phyloP scores from a whole-genome alignment of 2,888 invertebrate genomes.

The Rambutsinella grinnellia region DNA sequence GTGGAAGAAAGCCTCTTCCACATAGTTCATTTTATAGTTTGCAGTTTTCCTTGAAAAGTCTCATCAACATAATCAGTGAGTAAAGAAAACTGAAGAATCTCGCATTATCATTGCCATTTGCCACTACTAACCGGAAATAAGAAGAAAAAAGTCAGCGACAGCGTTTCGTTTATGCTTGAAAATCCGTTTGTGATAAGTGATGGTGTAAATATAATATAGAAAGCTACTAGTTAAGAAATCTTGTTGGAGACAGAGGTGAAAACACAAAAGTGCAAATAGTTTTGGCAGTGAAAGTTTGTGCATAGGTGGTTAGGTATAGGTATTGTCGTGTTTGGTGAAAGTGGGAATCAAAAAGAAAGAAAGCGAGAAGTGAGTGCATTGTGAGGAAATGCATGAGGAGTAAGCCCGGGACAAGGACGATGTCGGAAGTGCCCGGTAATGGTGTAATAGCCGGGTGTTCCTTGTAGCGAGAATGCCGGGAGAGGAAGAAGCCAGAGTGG shows the following conservation, averaged over 20 bases:
- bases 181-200: conserved; percentile 42
- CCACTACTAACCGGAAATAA: not conserved
- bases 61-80: conserved; percentile 20
- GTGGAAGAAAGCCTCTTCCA: not conserved
- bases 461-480: conserved; percentile 67
- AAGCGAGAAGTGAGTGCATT: conserved; percentile 15
- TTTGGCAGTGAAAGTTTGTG: not conserved
- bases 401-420: conserved; percentile 57
- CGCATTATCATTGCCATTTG: not conserved
- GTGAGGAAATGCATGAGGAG: conserved; percentile 33
- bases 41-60: conserved; percentile 3
- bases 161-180: not conserved
- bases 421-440: conserved; percentile 66
- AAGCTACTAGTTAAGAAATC: not conserved
- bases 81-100: not conserved
- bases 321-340: not conserved
- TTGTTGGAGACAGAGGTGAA: not conserved
- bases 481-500: conserved; percentile 66
- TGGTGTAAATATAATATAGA: conserved; percentile 12
- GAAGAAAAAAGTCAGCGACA: not conserved
- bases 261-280: not conserved
- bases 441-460: conserved; percentile 65
- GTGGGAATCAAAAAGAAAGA: conserved; percentile 10
- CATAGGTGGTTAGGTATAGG: conserved; percentile 1
- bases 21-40: not conserved